These are phyloP conservation scores for Mustela nigripes DNA, from an alignment of 2,113 vertebrate species.

Conservation along the genomic window DNA sequence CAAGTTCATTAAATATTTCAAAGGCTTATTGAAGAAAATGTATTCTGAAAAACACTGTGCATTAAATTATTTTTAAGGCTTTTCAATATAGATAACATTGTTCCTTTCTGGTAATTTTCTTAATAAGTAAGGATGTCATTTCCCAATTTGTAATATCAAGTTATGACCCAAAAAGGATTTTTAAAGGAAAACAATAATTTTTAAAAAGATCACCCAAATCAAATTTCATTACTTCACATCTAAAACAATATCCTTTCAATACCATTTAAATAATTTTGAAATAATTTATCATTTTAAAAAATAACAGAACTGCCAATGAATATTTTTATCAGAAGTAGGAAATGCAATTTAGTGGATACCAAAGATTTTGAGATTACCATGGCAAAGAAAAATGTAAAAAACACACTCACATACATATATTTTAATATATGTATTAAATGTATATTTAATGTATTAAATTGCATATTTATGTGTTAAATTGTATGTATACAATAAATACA, in stretches of 20 bases:
- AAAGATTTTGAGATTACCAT: background rate
- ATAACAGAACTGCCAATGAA: background rate
- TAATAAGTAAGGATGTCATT: background rate
- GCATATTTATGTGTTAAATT: no score
- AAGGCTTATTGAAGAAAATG: background rate
- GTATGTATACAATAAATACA: no score
- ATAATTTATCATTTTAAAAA: background rate
- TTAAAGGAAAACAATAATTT: background rate
- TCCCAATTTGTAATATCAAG: background rate
- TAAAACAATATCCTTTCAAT: background rate
- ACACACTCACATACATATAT: background rate
- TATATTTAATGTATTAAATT: no score
- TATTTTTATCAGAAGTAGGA: background rate
- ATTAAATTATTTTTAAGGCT: background rate
- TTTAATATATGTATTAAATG: background rate
- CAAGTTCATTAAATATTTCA: background rate
- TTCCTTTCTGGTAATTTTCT: background rate
- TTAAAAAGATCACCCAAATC: background rate
- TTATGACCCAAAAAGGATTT: background rate
- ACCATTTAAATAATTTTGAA: background rate
- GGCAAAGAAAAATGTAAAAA: background rate
- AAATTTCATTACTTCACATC: background rate
- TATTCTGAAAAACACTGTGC: background rate
- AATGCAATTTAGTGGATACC: background rate
- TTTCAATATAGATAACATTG: background rate